Conservation (phyloP, 2,113 vertebrate genomes). For the Cyprinus carpio region DNA sequence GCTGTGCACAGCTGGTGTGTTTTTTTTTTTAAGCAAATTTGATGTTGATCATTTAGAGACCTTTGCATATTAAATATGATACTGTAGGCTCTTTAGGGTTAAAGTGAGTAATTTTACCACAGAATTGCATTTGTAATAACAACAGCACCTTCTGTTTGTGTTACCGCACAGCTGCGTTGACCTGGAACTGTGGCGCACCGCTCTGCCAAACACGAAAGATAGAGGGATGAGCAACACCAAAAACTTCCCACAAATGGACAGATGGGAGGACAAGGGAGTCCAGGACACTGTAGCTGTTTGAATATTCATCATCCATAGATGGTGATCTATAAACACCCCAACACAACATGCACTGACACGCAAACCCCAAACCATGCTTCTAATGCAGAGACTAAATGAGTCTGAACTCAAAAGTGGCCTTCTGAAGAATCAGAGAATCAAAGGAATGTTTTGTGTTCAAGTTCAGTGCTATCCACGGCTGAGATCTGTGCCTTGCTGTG, state of each 20-base stretch:
- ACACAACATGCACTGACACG: conserved; percentile 45
- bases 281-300: conserved; percentile 34
- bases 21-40: no score
- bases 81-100: no score
- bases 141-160: conserved; percentile 36
- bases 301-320: conserved; percentile 34
- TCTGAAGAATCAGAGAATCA: not conserved
- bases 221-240: conserved; percentile 52
- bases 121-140: not conserved
- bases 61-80: no score
- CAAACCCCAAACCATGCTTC: not conserved
- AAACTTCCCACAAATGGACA: conserved; percentile 55
- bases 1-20: no score
- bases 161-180: conserved; percentile 60
- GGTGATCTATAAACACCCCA: conserved; percentile 40
- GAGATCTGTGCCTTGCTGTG: not conserved
- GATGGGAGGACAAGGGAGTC: conserved; percentile 6
- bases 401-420: not conserved
- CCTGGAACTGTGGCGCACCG: conserved; percentile 67
- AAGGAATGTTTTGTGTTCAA: not conserved
- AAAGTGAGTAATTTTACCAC: no score
- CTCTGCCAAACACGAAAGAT: conserved; percentile 60
- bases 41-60: no score
- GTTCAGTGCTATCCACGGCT: not conserved
- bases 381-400: not conserved